Conservation (phyloP, 2,113 vertebrate genomes). For the Ciconia maguari region DNA sequence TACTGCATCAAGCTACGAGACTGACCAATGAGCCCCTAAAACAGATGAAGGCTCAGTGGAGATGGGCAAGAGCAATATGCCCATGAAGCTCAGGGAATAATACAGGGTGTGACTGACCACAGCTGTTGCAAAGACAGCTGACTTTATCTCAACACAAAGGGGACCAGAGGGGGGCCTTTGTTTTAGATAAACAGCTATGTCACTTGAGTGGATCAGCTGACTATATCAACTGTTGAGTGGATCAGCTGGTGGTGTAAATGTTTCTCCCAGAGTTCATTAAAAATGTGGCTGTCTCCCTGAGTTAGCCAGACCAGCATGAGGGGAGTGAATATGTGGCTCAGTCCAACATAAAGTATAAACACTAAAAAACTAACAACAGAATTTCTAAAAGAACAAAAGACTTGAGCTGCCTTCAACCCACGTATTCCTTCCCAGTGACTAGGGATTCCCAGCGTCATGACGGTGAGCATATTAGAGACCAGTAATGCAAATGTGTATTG, state of each 20-base stretch:
- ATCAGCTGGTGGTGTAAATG: background rate
- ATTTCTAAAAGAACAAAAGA: background rate
- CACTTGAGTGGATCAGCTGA: background rate
- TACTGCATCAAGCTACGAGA: background rate
- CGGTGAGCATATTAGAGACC: background rate
- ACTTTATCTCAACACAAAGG: background rate
- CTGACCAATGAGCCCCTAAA: background rate
- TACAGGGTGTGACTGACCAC: background rate
- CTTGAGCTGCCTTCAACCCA: background rate
- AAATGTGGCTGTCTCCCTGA: background rate
- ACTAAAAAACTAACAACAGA: background rate
- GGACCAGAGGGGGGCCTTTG: background rate
- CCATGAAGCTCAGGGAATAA: background rate
- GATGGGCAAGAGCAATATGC: background rate
- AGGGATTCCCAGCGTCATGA: background rate
- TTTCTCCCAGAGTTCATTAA: background rate
- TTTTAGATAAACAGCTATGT: background rate
- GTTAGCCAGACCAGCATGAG: background rate
- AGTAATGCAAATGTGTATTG: background rate
- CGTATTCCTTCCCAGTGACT: background rate
- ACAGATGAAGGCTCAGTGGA: background rate
- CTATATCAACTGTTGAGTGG: background rate
- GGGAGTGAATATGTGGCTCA: fast-evolving
- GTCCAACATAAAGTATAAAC: background rate
- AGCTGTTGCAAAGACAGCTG: background rate